A percentile compares a stretch with the other conserved stretches of the same genome.
phyloP scores from a whole-genome alignment of 2,888 invertebrate genomes.

The Noctua janthe region DNA sequence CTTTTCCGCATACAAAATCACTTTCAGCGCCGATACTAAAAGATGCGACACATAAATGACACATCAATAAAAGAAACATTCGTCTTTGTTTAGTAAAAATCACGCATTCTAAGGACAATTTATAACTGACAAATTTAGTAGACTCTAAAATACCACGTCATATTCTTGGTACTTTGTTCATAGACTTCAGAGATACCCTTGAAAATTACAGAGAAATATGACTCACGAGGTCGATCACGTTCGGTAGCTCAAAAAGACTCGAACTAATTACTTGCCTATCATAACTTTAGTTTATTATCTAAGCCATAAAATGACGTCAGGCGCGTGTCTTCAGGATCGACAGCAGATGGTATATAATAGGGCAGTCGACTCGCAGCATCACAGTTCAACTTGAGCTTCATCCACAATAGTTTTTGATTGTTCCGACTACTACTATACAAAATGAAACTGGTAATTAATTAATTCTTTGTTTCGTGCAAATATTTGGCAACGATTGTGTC shows the following conservation, averaged over 20 bases:
- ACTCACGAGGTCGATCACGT: conserved; percentile 82
- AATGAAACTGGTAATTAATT: conserved; percentile 86
- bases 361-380: conserved; percentile 75
- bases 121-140: too few species aligned
- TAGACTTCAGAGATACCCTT: conserved; percentile 70
- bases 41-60: not conserved
- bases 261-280: conserved; percentile 82
- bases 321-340: conserved; percentile 81
- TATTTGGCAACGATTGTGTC: not conserved
- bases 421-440: conserved; percentile 66
- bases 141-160: not conserved
- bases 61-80: too few species aligned
- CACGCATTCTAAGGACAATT: not conserved
- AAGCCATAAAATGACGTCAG: conserved; percentile 81
- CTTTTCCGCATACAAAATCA: not conserved
- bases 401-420: conserved; percentile 62
- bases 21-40: not conserved
- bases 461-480: conserved; percentile 22
- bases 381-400: conserved; percentile 75
- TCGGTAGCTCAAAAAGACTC: conserved; percentile 70
- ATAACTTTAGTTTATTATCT: conserved; percentile 75
- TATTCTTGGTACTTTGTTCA: not conserved
- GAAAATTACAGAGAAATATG: conserved; percentile 73
- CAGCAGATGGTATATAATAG: conserved; percentile 85
- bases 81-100: not conserved